Evolutionary conservation across 35 echinoderm and acorn worm species (phyloP).

Genomic region (Patiria miniata): DNA sequence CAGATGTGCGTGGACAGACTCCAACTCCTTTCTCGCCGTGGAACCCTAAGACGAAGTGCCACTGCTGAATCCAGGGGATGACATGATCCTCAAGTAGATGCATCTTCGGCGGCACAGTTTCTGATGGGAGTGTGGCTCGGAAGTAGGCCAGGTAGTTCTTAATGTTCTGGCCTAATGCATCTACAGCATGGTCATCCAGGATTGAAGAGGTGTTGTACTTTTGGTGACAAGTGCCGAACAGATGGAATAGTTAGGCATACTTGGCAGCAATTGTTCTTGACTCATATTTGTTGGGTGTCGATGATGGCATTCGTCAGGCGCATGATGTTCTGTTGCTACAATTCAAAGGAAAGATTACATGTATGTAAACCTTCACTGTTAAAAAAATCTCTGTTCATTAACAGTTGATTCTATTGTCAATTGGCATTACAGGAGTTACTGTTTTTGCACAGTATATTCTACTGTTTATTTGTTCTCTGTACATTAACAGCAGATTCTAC

Average conservation of each 20-base stretch:
- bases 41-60: conserved; percentile 37
- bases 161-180: not conserved
- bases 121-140: not conserved
- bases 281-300: not conserved
- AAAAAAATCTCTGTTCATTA: too few relatives aligned
- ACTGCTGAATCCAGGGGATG: conserved; percentile 38
- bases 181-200: conserved; percentile 1
- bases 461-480: too few relatives aligned
- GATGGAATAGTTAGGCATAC: not conserved
- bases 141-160: not conserved
- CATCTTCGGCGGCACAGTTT: conserved; percentile 49
- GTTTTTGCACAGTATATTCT: too few relatives aligned
- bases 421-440: too few relatives aligned
- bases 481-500: too few relatives aligned
- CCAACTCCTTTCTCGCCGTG: conserved; percentile 60
- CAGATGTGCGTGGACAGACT: conserved; percentile 51
- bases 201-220: not conserved
- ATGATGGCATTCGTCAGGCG: not conserved
- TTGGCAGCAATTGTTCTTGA: not conserved
- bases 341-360: not conserved
- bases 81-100: conserved; percentile 61
- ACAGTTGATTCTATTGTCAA: too few relatives aligned
- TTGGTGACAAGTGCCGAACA: not conserved
- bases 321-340: not conserved
- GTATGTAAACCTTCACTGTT: too few relatives aligned